Evolutionary conservation across 2,113 vertebrate species (phyloP), one percentile per base, ranked within the genome.

Genomic region (Melanotaenia duboulayi): DNA sequence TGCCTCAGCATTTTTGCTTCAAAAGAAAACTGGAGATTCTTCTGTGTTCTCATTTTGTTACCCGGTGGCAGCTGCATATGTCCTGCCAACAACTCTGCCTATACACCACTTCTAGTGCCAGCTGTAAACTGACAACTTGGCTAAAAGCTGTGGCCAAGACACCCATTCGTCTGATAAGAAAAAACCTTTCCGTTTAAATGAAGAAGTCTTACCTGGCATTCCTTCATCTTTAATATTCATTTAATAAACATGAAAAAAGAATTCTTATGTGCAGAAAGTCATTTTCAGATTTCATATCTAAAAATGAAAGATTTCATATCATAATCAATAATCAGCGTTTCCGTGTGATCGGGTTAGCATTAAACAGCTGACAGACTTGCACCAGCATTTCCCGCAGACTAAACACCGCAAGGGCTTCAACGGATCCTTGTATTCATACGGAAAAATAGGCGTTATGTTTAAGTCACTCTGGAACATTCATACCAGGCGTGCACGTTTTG

Each of bases 1-100:
- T 2, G 52, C 58, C 67, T 86, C 86, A 81, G 82, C 87, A 59
- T 80, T 83, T 67, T 51, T 63, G 37, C 71, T 35, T 75, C 63
- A 72, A 59, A 60, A 50, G 42, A 60, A 77, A 28, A 37, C 46
- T 50, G 2, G 71, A 19, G 4, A 20, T 76, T 76, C 81, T 79
- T 73, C 39, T 74, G 39, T 39, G 59, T 49, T 68, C 76, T 75
- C 70, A 65, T 49, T 71, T 63, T 63, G 73, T 35, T 68, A 65
- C 22, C 48, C 13, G 32, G 44, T 76, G 73, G 72, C 65, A 82
- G 65, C 71, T 58, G 62, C 37, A 39, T 20, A 71, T 28, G 39
- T 10, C 3, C 58, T 80, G 68, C 71, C 81, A 82, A 74, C 16
- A 10, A 57, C 61, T 78, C 57, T 76, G 75, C 70, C 64, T 59